phyloP scores from a whole-genome alignment of 2,797 vertebrate species.

The Tiaroga cobitis region DNA sequence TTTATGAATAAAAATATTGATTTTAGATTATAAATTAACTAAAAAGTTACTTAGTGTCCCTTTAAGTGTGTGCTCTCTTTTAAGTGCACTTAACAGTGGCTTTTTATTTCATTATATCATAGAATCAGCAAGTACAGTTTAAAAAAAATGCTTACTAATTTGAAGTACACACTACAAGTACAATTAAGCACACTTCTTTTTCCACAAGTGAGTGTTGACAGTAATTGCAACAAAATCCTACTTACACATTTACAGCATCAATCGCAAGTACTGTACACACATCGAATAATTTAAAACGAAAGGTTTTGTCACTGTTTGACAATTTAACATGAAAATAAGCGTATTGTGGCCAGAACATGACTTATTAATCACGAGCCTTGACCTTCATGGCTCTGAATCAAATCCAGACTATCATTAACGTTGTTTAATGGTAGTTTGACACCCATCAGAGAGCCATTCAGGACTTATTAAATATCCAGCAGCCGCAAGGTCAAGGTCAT shows the following conservation, averaged over 20 bases:
- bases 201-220: neutral
- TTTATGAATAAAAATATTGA: too few species aligned
- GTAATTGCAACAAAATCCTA: neutral
- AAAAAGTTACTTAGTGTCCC: too few species aligned
- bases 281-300: neutral
- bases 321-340: neutral
- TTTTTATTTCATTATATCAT: neutral
- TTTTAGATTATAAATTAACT: too few species aligned
- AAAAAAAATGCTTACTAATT: too few species aligned
- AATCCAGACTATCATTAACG: conserved; percentile 18
- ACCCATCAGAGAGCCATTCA: conserved; percentile 41
- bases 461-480: conserved; percentile 47
- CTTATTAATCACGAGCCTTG: neutral
- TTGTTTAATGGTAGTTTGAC: conserved; percentile 18
- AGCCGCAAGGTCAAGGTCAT: conserved; percentile 50
- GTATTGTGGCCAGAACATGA: neutral
- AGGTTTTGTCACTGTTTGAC: neutral
- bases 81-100: neutral
- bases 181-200: neutral
- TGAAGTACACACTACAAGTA: neutral
- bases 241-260: neutral
- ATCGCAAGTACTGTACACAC: neutral
- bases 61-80: neutral
- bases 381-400: neutral
- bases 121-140: neutral